Evolutionary conservation across 1,140 invertebrate species (phyloP), one percentile per base, ranked within the genome.

Genomic region (Drosophila truncata): DNA sequence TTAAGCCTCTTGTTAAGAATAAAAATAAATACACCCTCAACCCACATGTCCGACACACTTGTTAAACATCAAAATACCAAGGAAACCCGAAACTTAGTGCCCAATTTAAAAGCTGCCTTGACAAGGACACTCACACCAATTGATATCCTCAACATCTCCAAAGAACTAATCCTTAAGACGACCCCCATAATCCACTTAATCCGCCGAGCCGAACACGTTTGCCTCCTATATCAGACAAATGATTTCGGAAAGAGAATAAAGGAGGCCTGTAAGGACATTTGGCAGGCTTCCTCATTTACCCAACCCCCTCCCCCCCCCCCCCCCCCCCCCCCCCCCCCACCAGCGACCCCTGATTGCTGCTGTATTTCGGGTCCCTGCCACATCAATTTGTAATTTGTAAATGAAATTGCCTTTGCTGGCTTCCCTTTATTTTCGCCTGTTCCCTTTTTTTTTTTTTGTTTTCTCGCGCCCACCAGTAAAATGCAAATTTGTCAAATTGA

Each of bases 321-420:
- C 14, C 1, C 37, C n/a, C 37, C 14, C 3, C 37, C n/a, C 35
- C 11, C 18, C 8, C 25, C 20, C 18, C n/a, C 35, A 9, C 23
- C 20, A 20, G 16, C 27, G 62, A 66, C 29, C 46, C 63, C 29
- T 70, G 69, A 72, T 72, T 59, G 69, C 52, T 39, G 54, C 41
- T 66, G 62, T 67, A 23, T 59, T 66, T 76, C 29, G 54, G 44
- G 47, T 31, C 60, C 61, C 61, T 73, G 52, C 52, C 82, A 73
- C 82, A 86, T 82, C 80, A 88, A 83, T 79, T 86, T 86, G 83
- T 86, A 80, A 87, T 88, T 87, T 87, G 83, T 88, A 88, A 88
- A 87, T 87, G 73, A 88, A 87, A 87, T 88, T 83, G 84, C 70
- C 63, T 80, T 82, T 76, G 63, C 41, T 31, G 67, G 78, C 54